Percentiles rank a stretch among this genome's conserved stretches.
Conservation (phyloP, 1,140 invertebrate species). For the Samia ricini region DNA sequence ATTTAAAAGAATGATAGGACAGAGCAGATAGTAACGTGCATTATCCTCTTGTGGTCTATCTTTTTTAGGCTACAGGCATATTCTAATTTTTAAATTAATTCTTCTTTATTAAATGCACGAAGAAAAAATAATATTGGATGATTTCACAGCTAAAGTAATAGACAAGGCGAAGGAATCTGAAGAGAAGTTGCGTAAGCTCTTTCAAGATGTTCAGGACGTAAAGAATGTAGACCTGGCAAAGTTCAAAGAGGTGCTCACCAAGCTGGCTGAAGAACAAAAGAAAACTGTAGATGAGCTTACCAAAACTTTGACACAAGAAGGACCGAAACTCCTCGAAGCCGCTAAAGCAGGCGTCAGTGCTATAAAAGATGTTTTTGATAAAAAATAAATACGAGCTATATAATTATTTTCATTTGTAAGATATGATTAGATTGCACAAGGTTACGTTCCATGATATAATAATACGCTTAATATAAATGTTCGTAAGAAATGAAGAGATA, state of each 20-base stretch:
- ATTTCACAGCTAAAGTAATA: slow-evolving; percentile 43
- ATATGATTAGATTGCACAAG: too few species aligned
- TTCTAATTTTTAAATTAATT: too few species aligned
- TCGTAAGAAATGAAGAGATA: too few species aligned
- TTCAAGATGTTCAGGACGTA: slow-evolving; percentile 30
- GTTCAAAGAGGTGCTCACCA: slow-evolving; percentile 38
- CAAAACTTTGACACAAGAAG: slow-evolving; percentile 31
- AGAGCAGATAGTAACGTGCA: too few species aligned
- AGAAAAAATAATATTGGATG: neutral
- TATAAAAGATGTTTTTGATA: slow-evolving; percentile 33
- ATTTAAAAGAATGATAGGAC: too few species aligned
- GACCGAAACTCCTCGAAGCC: slow-evolving; percentile 29
- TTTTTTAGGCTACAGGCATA: too few species aligned
- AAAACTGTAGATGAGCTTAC: slow-evolving; percentile 33
- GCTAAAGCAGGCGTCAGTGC: slow-evolving; percentile 26
- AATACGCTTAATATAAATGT: too few species aligned
- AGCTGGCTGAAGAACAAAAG: slow-evolving; percentile 37
- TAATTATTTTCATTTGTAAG: too few species aligned
- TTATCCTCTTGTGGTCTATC: too few species aligned
- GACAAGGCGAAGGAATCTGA: slow-evolving; percentile 36
- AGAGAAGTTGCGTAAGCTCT: slow-evolving; percentile 34
- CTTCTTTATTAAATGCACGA: neutral
- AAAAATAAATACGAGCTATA: slow-evolving; percentile 18
- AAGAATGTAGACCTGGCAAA: slow-evolving; percentile 35
- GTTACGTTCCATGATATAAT: too few species aligned